Base-by-base conservation (phyloP, 2,797 vertebrate genomes). In the Streptopelia turtur region DNA sequence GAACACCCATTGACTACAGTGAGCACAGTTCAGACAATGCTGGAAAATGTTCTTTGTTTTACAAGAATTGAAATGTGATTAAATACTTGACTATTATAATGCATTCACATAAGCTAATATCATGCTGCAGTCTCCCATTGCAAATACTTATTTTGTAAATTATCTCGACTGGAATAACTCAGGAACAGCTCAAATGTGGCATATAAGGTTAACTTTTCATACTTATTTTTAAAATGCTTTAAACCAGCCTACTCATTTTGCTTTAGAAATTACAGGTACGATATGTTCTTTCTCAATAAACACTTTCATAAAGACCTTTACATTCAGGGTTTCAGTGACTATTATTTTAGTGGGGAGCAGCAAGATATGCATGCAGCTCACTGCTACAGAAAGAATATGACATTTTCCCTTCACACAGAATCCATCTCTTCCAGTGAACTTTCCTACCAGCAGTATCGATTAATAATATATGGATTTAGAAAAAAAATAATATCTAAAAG, bases 101-200 rank as follows among this genome's bases (percentile, higher is more conserved):
- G 74, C 75, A 93, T 87, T 97, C 87, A 83, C 59, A 61, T 35
- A 27, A 84, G 89, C 59, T 87, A 69, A 81, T 84, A 68, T 69
- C 50, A 76, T 49, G 63, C 64, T 94, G 85, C 56, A 63, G 82
- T 85, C 76, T 96, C 45, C 52, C 56, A 57, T 50, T 94, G 86
- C 47, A 94, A 94, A 85, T 57, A 63, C 45, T 92, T 88, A 60
- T 90, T 97, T 97, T 77, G 82, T 93, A 75, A 87, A 95, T 97
- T 95, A 91, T 79, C 30, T 75, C 71, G 74, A 66, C 68, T 65
- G 70, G 89, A 94, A 79, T 80, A 96, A 91, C 59, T 66, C 12
- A 84, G 63, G 52, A 72, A 35, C 0, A 0, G 43, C 35, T 94
- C 85, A 87, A 37, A 64, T 74, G 45, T 70, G 45, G 33, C n/a